Conservation (phyloP, 2,888 invertebrate genomes). For the Pseudeuparius sepicola region DNA sequence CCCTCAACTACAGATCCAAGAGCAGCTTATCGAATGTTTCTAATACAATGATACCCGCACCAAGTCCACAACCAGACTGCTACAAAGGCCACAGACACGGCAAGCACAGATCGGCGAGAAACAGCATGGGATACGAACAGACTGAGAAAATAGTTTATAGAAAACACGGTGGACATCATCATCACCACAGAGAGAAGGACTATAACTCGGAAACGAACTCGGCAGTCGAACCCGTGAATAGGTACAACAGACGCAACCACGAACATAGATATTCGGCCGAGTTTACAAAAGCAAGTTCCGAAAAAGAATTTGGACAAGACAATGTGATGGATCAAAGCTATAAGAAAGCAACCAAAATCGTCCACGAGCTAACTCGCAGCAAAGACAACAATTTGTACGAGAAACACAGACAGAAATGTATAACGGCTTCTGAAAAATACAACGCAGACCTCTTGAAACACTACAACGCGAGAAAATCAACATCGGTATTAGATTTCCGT, state of each 20-base stretch:
- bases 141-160: constrained; percentile 30
- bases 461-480: constrained; percentile 47
- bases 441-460: constrained; percentile 35
- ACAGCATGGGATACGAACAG: constrained; percentile 43
- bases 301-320: constrained; percentile 27
- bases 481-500: constrained; percentile 47
- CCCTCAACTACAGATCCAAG: constrained; percentile 43
- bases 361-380: constrained; percentile 35
- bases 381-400: constrained; percentile 32
- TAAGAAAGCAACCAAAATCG: constrained; percentile 38
- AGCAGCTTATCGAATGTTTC: constrained; percentile 47
- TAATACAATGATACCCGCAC: constrained; percentile 41
- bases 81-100: constrained; percentile 30
- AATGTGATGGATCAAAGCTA: constrained; percentile 37
- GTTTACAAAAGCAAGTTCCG: constrained; percentile 27
- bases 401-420: constrained; percentile 36
- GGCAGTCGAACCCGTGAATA: constrained; percentile 39
- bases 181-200: constrained; percentile 38
- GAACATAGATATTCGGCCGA: constrained; percentile 25
- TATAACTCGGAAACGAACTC: constrained; percentile 52
- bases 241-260: constrained; percentile 27
- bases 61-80: constrained; percentile 29
- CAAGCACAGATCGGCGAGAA: constrained; percentile 32
- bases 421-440: constrained; percentile 38
- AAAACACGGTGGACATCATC: constrained; percentile 33